Evolutionary conservation across 2,797 vertebrate species (phyloP), one percentile per base, ranked within the genome.

Genomic region (Typhlichthys subterraneus): DNA sequence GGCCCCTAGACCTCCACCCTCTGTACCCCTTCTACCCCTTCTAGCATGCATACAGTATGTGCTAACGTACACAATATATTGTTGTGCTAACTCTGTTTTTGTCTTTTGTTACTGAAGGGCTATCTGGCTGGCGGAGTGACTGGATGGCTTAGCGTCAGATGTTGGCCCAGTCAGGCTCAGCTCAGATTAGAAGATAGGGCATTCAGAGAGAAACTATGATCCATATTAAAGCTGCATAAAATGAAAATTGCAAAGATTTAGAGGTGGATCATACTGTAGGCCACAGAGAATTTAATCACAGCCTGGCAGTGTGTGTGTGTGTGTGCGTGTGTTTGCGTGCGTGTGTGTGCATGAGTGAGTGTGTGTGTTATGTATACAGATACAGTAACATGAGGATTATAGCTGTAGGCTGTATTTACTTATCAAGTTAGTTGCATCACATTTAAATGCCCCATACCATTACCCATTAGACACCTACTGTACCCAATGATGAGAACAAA

Each of bases 181-280:
- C 83, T 88, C 90, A 82, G 94, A 93, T 94, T 92, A 97, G 93
- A 90, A 89, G 87, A 86, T 78, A 85, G 87, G 91, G 91, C 88
- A 89, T 85, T 91, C 88, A 87, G 88, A 87, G 85, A 87, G 81
- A 77, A 88, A 91, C 86, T 88, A 92, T 94, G 88, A 95, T 95
- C 94, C 94, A 94, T 94, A 95, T 95, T 97, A 95, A 97, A 96
- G 95, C 95, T 96, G 92, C 83, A 87, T 94, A 93, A 97, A 97
- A 97, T 96, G 94, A 96, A 97, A 96, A 97, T 95, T 94, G 94
- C 93, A 91, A 95, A 96, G 95, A 94, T 95, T 96, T 94, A 95
- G 92, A 91, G 91, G 88, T 72, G 93, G 94, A 94, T 96, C 89
- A 93, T 93, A 92, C 92, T 91, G 23, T 29, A 29, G 23, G 23